Evolutionary conservation across 2,797 vertebrate genomes (phyloP).

Genomic region (Gastrophryne carolinensis): DNA sequence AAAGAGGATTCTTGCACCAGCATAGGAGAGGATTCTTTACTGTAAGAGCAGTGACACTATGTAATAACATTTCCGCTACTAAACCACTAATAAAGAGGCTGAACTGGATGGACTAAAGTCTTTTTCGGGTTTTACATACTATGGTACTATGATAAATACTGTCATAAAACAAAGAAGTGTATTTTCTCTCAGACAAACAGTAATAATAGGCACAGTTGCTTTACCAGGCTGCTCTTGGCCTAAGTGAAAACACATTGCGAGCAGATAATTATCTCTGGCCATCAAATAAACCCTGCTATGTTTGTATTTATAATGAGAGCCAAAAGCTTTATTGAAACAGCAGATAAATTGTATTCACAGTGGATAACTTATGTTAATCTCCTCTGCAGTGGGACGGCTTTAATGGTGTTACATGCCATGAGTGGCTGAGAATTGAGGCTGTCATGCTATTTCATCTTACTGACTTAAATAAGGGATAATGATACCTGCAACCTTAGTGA

Average conservation of each 20-base stretch:
- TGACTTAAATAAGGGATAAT: constrained; percentile 5
- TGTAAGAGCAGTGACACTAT: no score
- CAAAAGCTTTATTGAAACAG: constrained; percentile 47
- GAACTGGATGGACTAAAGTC: no score
- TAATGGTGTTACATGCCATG: constrained; percentile 37
- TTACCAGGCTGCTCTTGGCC: constrained; percentile 33
- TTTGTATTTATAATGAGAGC: constrained; percentile 55
- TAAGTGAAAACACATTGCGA: constrained; percentile 29
- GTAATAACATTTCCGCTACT: no score
- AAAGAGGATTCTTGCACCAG: no score
- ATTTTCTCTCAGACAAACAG: neutral
- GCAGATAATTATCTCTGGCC: constrained; percentile 52
- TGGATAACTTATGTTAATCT: constrained; percentile 46
- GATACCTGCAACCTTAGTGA: neutral
- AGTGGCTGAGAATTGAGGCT: constrained; percentile 9
- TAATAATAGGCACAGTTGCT: neutral
- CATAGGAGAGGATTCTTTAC: no score
- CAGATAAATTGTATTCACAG: constrained; percentile 39
- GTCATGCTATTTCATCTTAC: constrained; percentile 9
- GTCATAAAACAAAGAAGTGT: no score
- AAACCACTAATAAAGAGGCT: no score
- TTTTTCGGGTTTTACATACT: no score
- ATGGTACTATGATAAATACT: no score
- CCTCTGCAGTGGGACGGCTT: constrained; percentile 30
- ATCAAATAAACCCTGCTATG: constrained; percentile 55